Evolutionary conservation across 2,888 invertebrate genomes (phyloP).

Genomic region (Pheosia gnoma): DNA sequence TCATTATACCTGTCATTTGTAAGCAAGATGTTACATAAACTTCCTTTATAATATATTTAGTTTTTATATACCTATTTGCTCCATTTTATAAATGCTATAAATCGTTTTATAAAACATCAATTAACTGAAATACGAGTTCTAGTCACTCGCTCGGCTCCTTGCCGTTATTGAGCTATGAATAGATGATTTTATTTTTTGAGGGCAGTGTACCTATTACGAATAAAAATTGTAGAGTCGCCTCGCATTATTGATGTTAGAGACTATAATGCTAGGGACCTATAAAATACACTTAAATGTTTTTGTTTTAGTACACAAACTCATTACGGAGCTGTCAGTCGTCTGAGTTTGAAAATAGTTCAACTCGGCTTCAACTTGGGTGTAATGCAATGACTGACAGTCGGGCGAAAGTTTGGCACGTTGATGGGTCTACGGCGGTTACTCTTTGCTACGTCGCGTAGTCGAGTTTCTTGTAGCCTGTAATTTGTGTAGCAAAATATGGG

Average conservation of each 20-base stretch:
- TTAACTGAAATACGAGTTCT: no score
- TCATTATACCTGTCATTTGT: neutral
- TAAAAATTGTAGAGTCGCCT: neutral
- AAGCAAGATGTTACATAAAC: neutral
- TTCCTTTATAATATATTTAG: no score
- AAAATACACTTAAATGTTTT: constrained; percentile 37
- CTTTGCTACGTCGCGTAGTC: constrained; percentile 27
- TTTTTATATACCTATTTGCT: no score
- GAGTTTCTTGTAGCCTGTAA: constrained; percentile 18
- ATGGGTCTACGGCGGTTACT: constrained; percentile 16
- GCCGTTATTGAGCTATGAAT: no score
- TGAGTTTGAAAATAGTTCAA: constrained; percentile 42
- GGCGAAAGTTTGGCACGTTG: constrained; percentile 45
- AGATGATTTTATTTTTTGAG: no score
- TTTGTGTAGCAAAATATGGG: neutral
- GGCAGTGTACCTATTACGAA: no score
- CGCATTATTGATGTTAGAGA: neutral
- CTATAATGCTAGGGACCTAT: neutral
- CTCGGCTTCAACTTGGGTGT: constrained; percentile 48
- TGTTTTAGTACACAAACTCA: constrained; percentile 63
- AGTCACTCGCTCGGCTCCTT: no score
- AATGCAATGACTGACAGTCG: constrained; percentile 64
- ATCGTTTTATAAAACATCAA: no score
- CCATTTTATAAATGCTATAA: no score
- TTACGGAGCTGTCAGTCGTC: constrained; percentile 69